These are phyloP conservation scores for Matsumyia berberina DNA, from an alignment of 2,888 invertebrate species.

Conservation along the genomic window DNA sequence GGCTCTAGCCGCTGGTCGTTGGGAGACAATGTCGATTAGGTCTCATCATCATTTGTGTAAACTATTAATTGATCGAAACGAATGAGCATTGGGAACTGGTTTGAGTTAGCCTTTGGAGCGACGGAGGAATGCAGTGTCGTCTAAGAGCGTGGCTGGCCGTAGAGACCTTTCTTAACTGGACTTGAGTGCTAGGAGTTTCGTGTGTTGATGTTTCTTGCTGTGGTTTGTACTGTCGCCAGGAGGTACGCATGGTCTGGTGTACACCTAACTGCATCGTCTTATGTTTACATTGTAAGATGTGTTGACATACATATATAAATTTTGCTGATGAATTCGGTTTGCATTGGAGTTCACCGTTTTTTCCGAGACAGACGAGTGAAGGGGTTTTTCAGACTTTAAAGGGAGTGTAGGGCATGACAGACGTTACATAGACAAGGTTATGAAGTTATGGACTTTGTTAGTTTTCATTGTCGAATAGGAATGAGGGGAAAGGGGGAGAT, in stretches of 20 bases:
- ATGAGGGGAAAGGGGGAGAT: too few relatives aligned
- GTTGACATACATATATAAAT: slow-evolving; percentile 38
- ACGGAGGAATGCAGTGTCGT: slow-evolving; percentile 23
- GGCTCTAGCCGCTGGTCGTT: neutral
- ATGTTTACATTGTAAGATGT: slow-evolving; percentile 30
- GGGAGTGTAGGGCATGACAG: neutral
- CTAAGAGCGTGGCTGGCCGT: neutral
- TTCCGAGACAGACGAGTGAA: too few relatives aligned
- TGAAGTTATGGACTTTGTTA: too few relatives aligned
- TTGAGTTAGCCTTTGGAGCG: slow-evolving; percentile 2
- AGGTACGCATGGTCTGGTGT: slow-evolving; percentile 20
- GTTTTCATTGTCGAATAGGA: too few relatives aligned
- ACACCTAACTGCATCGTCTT: slow-evolving; percentile 37
- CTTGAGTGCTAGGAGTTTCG: slow-evolving; percentile 17
- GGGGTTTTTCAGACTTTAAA: too few relatives aligned
- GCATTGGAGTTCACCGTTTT: neutral
- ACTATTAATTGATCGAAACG: slow-evolving; percentile 44
- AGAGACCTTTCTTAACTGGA: slow-evolving; percentile 49
- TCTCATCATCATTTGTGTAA: slow-evolving; percentile 34
- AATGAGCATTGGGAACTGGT: slow-evolving; percentile 53
- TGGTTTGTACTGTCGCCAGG: neutral
- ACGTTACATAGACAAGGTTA: slow-evolving; percentile 6
- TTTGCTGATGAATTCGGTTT: neutral
- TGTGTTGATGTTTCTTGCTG: neutral
- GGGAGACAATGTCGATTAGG: slow-evolving; percentile 28